These are phyloP conservation scores for Potamilus streckersoni DNA, from an alignment of 1,140 invertebrate genomes.

Conservation along the genomic window DNA sequence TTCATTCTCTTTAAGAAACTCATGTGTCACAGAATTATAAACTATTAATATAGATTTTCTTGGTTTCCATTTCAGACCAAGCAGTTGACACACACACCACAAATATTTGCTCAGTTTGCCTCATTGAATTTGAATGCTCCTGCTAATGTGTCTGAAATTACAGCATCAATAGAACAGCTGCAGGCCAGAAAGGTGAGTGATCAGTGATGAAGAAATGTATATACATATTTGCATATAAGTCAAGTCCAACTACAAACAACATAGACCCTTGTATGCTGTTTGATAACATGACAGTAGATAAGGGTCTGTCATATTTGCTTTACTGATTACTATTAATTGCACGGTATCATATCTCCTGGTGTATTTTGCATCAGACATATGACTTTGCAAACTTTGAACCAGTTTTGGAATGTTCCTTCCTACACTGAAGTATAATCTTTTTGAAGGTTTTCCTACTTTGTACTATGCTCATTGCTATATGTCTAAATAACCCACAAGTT, in stretches of 20 bases:
- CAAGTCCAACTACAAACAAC: background rate
- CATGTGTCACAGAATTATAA: background rate
- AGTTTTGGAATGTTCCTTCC: too few species aligned
- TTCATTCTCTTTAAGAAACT: too few species aligned
- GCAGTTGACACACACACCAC: slow-evolving; percentile 58
- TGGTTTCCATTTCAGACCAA: slow-evolving; percentile 48
- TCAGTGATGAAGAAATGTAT: background rate
- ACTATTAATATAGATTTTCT: background rate
- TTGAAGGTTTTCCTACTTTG: too few species aligned
- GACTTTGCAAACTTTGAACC: too few species aligned
- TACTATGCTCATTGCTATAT: too few species aligned
- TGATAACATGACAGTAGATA: too few species aligned
- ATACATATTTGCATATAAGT: background rate
- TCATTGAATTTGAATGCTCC: slow-evolving; percentile 56
- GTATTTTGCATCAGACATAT: too few species aligned
- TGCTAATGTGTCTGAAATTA: slow-evolving; percentile 49
- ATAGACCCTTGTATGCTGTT: too few species aligned
- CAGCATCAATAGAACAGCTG: slow-evolving; percentile 55
- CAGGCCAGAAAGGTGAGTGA: slow-evolving; percentile 51
- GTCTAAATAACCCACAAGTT: too few species aligned
- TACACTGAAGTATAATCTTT: too few species aligned
- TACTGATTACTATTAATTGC: too few species aligned
- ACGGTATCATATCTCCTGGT: background rate
- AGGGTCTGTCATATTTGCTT: too few species aligned
- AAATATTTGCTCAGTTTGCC: slow-evolving; percentile 60